Percentiles rank a stretch among this genome's conserved stretches.
Evolutionary conservation across 2,797 vertebrate genomes (phyloP).

Genomic region (Karalla daura): DNA sequence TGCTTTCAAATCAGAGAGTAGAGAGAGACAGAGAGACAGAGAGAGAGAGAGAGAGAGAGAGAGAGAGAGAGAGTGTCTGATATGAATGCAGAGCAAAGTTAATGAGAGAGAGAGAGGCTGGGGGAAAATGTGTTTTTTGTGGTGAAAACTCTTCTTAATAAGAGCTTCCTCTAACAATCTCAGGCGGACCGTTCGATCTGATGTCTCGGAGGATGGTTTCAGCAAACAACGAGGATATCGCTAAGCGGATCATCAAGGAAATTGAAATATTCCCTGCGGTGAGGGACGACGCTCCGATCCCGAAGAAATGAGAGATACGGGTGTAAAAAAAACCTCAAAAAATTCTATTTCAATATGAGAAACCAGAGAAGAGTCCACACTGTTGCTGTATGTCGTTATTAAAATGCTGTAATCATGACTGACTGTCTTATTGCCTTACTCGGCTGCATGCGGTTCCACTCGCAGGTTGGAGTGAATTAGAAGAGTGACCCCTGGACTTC

Average conservation of each 20-base stretch:
- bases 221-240: constrained; percentile 87
- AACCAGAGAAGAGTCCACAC: not conserved
- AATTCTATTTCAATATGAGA: not conserved
- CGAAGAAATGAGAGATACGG: constrained; percentile 38
- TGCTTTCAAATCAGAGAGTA: too few relatives aligned
- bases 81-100: not conserved
- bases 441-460: not conserved
- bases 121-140: not conserved
- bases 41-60: not conserved
- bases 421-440: constrained; percentile 15
- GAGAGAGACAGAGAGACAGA: not conserved
- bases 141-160: not conserved
- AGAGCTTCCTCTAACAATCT: constrained; percentile 28
- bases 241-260: constrained; percentile 88
- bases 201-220: constrained; percentile 95
- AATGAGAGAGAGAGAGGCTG: not conserved
- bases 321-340: too few relatives aligned
- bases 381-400: constrained; percentile 14
- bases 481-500: not conserved
- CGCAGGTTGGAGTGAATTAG: not conserved
- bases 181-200: constrained; percentile 92
- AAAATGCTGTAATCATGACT: constrained; percentile 36
- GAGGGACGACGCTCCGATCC: constrained; percentile 83
- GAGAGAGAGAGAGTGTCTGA: not conserved
- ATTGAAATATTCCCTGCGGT: constrained; percentile 86